Evolutionary conservation across 92 coral and sea anemone species (phyloP), one percentile per base, ranked within the genome.

Genomic region (Siderastrea siderea): DNA sequence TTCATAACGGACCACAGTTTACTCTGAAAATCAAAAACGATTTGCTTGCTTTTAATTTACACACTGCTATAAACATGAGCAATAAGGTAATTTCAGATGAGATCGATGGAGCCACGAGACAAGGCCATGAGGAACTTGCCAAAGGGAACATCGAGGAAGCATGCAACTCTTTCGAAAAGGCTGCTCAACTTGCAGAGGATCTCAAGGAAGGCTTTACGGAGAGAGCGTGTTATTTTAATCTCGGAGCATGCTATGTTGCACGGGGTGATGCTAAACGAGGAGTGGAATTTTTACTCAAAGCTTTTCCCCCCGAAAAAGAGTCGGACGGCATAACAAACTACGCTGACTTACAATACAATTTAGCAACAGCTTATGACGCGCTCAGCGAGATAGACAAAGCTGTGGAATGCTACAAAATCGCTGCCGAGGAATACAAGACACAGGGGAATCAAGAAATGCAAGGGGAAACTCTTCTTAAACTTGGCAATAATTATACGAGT

Each of bases 161-260:
- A 43, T 92, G 93, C 61, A 63, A 63, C 59, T 84, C 95, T 38
- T 98, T 96, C 85, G 99, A 98, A 77, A 94, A 82, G 78, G 99
- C 99, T 8, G 89, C 93, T 6, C 64, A 79, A 19, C 86, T 98
- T 47, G 95, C 99, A 67, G 85, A 76, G 16, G 90, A 86, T 4
- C 63, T 95, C 3, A 91, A 90, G 49, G 99, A 98, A 74, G 95
- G 96, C 0, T 98, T 94, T 71, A 98, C 96, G 4, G 96, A 91
- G 70, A 96, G 99, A 89, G 99, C 99, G 48, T 98, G 99, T 59
- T 93, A 81, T 67, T 98, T 98, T 47, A 98, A 98, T 83, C 94
- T 98, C 12, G 99, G 99, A 50, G 99, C 99, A 51, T 94, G 99
- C 76, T 98, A 88, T 80, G 99, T 98, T 1, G 99, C 99, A 1